A percentile compares a stretch with the other conserved stretches of the same genome.
Evolutionary conservation across 2,888 invertebrate species (phyloP).

Genomic region (Cremastobaeus sp.): DNA sequence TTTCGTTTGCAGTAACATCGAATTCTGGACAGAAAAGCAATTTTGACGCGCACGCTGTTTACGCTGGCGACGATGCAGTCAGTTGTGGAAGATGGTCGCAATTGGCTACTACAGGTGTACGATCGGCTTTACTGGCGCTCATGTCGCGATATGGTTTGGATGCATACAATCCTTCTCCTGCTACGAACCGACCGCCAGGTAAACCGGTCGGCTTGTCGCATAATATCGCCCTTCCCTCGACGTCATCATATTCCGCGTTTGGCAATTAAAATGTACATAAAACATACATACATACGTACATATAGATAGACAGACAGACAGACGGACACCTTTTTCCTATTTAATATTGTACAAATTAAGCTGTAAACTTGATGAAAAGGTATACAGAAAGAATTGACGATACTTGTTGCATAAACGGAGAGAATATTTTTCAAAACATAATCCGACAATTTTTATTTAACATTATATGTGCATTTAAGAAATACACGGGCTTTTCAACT

Average conservation of each 20-base stretch:
- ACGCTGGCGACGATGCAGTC: slow-evolving; percentile 78
- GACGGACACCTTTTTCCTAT: slow-evolving; percentile 6
- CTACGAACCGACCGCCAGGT: slow-evolving; percentile 75
- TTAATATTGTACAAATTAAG: slow-evolving; percentile 34
- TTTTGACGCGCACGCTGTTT: slow-evolving; percentile 78
- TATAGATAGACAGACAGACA: slow-evolving; percentile 42
- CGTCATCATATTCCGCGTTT: slow-evolving; percentile 72
- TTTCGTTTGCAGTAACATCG: slow-evolving; percentile 57
- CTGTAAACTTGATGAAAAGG: slow-evolving; percentile 19
- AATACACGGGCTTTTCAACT: background rate
- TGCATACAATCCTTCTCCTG: slow-evolving; percentile 73
- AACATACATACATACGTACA: no score
- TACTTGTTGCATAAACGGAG: background rate
- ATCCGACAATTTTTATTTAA: slow-evolving; percentile 7
- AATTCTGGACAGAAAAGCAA: slow-evolving; percentile 67
- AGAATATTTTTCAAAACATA: slow-evolving; percentile 28
- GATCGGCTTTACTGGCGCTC: slow-evolving; percentile 79
- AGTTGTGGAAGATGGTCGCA: slow-evolving; percentile 76
- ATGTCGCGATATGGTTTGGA: slow-evolving; percentile 79
- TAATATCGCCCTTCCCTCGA: slow-evolving; percentile 72
- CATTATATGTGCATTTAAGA: no score
- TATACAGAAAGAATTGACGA: slow-evolving; percentile 2
- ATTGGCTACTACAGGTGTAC: slow-evolving; percentile 78
- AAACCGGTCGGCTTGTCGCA: slow-evolving; percentile 71
- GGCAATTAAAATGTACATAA: slow-evolving; percentile 68